Conservation (phyloP, 2,888 invertebrate species). For the Athrips mouffetella region DNA sequence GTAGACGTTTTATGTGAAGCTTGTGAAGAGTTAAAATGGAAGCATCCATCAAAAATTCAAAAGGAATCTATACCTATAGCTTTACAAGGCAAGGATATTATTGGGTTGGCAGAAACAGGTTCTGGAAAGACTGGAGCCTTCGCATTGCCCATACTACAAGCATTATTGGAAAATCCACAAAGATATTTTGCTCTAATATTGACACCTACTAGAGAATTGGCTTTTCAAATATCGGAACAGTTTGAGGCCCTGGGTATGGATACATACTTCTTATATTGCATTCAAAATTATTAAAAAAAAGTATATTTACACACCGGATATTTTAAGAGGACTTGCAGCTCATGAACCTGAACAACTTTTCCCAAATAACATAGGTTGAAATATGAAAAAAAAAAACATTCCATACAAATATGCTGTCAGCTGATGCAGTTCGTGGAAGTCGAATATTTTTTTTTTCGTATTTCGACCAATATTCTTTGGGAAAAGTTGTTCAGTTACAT, state of each 20-base stretch:
- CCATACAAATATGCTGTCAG: too few relatives aligned
- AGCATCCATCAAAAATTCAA: constrained; percentile 95
- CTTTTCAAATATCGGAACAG: constrained; percentile 99
- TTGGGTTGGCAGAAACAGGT: constrained; percentile 87
- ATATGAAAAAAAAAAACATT: too few relatives aligned
- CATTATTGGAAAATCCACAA: constrained; percentile 93
- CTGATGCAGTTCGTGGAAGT: too few relatives aligned
- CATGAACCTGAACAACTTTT: too few relatives aligned
- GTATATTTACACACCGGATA: too few relatives aligned
- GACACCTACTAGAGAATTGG: constrained; percentile 98
- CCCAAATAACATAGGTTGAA: too few relatives aligned
- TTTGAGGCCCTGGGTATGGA: constrained; percentile 94
- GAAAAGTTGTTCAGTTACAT: too few relatives aligned
- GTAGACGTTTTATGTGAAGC: constrained; percentile 94
- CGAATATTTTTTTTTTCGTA: too few relatives aligned
- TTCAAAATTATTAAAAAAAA: too few relatives aligned
- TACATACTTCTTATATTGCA: too few relatives aligned
- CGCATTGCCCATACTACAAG: constrained; percentile 96
- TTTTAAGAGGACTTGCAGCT: too few relatives aligned
- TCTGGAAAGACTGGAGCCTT: constrained; percentile 99
- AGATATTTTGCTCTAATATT: constrained; percentile 94
- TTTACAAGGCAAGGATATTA: constrained; percentile 86
- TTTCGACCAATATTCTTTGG: too few relatives aligned
- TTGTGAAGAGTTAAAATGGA: constrained; percentile 96
- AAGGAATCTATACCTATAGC: constrained; percentile 95